These are phyloP conservation scores for Papilio aristodemus DNA, from an alignment of 1,140 invertebrate species.

Conservation along the genomic window DNA sequence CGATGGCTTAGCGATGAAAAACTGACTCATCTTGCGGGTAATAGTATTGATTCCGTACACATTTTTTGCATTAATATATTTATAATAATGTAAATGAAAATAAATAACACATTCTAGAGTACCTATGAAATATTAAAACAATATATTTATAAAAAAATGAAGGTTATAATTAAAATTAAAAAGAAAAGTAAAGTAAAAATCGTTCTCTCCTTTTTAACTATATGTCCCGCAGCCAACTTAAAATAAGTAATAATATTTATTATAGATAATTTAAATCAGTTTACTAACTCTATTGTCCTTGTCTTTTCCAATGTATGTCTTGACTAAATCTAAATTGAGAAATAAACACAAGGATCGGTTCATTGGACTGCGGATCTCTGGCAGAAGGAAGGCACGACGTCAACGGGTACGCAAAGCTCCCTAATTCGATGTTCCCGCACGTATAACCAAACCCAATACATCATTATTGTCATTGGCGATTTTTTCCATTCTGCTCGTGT, in stretches of 20 bases:
- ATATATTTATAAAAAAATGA: no score
- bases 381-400: conserved; percentile 46
- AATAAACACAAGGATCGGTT: background rate
- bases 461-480: conserved; percentile 63
- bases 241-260: no score
- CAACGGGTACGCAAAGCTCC: conserved; percentile 54
- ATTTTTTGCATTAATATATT: background rate
- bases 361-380: conserved; percentile 37
- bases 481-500: conserved; percentile 56
- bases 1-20: conserved; percentile 47
- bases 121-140: no score
- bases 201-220: no score
- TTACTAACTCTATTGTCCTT: no score
- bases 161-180: no score
- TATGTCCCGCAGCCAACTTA: no score
- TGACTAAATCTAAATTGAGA: background rate
- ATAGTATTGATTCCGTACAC: conserved; percentile 37
- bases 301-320: no score
- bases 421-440: conserved; percentile 67
- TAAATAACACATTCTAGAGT: no score
- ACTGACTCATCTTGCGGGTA: conserved; percentile 10
- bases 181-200: no score
- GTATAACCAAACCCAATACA: conserved; percentile 60
- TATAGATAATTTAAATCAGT: no score
- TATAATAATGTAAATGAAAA: no score